Evolutionary conservation across 2,888 invertebrate genomes (phyloP).

Genomic region (Amphipyra tragopoginis): DNA sequence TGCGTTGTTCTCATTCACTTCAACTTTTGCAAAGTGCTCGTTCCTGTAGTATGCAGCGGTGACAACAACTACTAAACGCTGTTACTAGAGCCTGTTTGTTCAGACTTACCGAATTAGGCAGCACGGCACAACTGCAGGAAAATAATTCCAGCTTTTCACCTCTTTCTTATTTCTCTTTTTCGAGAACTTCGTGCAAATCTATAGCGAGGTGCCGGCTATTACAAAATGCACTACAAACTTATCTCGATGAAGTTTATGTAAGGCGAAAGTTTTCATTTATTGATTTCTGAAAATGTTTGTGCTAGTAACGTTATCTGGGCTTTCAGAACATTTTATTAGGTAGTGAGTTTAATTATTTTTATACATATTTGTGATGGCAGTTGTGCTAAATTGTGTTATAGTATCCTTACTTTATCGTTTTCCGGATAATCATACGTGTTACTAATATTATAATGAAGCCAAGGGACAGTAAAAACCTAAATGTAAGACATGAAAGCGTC

Average conservation of each 20-base stretch:
- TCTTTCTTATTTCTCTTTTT: conserved; percentile 7
- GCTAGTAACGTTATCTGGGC: no score
- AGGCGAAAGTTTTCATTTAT: conserved; percentile 67
- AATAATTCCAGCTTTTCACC: conserved; percentile 6
- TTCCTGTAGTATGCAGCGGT: conserved; percentile 9
- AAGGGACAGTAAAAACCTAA: no score
- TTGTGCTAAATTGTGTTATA: no score
- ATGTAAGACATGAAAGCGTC: no score
- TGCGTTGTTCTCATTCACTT: conserved; percentile 14
- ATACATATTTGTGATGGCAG: no score
- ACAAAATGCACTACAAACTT: conserved; percentile 43
- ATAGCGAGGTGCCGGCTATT: conserved; percentile 22
- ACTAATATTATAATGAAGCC: no score
- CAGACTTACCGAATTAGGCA: conserved; percentile 15
- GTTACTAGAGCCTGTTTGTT: conserved; percentile 8
- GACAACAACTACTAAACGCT: conserved; percentile 20
- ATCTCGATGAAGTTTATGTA: conserved; percentile 52
- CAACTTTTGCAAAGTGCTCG: conserved; percentile 10
- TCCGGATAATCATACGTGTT: no score
- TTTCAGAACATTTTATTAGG: no score
- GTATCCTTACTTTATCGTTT: no score
- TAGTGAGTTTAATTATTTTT: no score
- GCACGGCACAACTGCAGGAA: background rate
- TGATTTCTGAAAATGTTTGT: conserved; percentile 54
- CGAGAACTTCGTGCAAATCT: conserved; percentile 29